Base-by-base conservation (phyloP, 2,113 vertebrate genomes). In the Forbesichthys papilliferus region DNA sequence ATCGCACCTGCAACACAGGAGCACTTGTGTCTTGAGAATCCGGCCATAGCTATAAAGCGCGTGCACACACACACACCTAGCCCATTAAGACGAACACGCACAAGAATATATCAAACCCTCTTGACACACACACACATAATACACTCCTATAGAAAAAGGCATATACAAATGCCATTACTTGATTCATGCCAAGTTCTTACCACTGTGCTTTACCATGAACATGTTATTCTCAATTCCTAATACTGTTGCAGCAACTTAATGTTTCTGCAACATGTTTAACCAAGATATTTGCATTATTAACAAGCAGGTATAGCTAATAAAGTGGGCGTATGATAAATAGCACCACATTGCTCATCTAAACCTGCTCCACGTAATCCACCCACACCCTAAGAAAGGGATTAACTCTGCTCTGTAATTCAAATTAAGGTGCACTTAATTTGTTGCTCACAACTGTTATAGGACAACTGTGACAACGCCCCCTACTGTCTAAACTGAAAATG, bases 1-100 rank as follows among this genome's bases (percentile, higher is more conserved):
- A 3, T 91, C 90, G 0, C 91, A 9, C 12, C 14, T 27, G 20
- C 33, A 27, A 11, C 56, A 27, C 36, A 5, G 62, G 64, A 48
- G 51, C 59, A 75, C 27, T 47, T 1, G 11, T 11, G 27, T 46
- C 12, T 20, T 27, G 49, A 61, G 11, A 46, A 62, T 27, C 56
- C 36, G 7, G 12, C 52, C 16, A 13, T 18, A 42, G 42, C 52
- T 54, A 14, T 54, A 16, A 5, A 14, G 7, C 36, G 7, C 27
- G 2, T 27, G 6, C 36, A 42, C 36, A 42, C 36, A 42, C 36
- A 42, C 36, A 42, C 36, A 5, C 36, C 36, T 42, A 42, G 36
- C 10, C 49, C 36, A 42, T 42, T 42, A 42, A 51, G 11, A 54
- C 52, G 14, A 54, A 54, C 13, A 27, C 27, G 27, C 27, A 27